phyloP scores from a whole-genome alignment of 1,140 invertebrate species.

The Cardiocondyla obscurior region DNA sequence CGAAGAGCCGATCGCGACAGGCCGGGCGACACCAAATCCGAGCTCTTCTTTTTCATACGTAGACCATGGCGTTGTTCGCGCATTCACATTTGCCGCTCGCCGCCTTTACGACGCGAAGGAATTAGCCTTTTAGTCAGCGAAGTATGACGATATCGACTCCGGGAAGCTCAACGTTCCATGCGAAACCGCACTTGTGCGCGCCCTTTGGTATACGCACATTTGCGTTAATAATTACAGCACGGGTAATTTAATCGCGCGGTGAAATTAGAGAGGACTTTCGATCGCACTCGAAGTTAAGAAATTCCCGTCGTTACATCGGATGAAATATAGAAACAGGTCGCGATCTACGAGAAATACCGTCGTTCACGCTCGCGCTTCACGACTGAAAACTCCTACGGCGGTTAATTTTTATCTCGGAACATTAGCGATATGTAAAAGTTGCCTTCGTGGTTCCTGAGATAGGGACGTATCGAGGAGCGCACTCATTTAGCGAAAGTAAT shows the following conservation, averaged over 20 bases:
- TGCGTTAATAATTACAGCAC: not conserved
- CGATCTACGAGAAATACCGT: not conserved
- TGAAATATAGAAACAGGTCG: not conserved
- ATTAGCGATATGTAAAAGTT: not conserved
- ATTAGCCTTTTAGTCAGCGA: constrained; percentile 21
- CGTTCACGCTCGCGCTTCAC: not conserved
- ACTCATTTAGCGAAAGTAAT: not conserved
- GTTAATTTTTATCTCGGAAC: not conserved
- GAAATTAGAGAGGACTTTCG: not conserved
- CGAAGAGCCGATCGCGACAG: constrained; percentile 24
- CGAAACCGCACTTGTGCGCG: not conserved
- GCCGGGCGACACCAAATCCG: constrained; percentile 21
- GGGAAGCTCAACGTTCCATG: constrained; percentile 9
- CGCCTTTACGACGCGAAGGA: not conserved
- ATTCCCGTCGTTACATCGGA: not conserved
- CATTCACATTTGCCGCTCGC: constrained; percentile 13
- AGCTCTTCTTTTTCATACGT: not conserved
- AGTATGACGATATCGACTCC: constrained; percentile 21
- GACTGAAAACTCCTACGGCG: not conserved
- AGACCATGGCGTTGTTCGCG: not conserved
- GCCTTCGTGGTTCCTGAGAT: not conserved
- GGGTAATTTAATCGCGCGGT: not conserved
- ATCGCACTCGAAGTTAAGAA: not conserved
- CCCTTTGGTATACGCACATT: not conserved
- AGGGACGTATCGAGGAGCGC: not conserved